A percentile compares a stretch with the other conserved stretches of the same genome.
These are phyloP conservation scores for Trachythela sp. DNA, from an alignment of 64 coral and sea anemone genomes.

Conservation along the genomic window DNA sequence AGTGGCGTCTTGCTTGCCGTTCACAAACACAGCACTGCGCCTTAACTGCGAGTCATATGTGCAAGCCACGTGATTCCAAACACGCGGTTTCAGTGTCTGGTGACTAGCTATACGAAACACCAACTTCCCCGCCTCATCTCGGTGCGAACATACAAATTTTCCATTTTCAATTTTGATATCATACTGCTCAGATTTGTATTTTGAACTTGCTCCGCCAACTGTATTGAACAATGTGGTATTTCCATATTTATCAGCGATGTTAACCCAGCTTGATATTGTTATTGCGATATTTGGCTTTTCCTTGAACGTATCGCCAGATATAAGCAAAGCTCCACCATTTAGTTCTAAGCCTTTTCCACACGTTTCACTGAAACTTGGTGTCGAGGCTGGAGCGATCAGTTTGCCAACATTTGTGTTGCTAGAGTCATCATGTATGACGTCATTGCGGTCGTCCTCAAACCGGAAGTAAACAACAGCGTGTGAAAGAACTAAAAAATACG, in stretches of 20 bases:
- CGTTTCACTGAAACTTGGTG: conserved; percentile 74
- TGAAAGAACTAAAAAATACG: conserved; percentile 55
- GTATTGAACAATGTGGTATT: conserved; percentile 81
- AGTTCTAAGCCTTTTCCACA: conserved; percentile 82
- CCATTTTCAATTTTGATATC: conserved; percentile 73
- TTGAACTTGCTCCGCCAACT: conserved; percentile 69
- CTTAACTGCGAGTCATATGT: conserved; percentile 60
- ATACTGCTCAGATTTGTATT: conserved; percentile 73
- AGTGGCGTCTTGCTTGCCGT: conserved; percentile 83
- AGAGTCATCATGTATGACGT: conserved; percentile 71
- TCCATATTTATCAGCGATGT: conserved; percentile 55
- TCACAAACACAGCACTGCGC: conserved; percentile 76
- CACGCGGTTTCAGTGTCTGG: conserved; percentile 44
- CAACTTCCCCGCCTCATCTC: conserved; percentile 59
- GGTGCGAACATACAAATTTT: conserved; percentile 77
- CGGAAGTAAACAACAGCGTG: conserved; percentile 80
- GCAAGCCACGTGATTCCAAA: conserved; percentile 83
- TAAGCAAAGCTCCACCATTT: conserved; percentile 74
- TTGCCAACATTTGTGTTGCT: conserved; percentile 69
- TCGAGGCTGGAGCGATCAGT: conserved; percentile 79
- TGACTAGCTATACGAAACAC: conserved; percentile 81
- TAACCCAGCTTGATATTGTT: conserved; percentile 92
- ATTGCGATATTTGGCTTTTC: conserved; percentile 68
- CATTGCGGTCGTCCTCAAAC: conserved; percentile 70
- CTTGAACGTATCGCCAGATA: conserved; percentile 65